Percentiles rank a stretch among this genome's conserved stretches.
Evolutionary conservation across 2,113 vertebrate species (phyloP).

Genomic region (Turnix velox): DNA sequence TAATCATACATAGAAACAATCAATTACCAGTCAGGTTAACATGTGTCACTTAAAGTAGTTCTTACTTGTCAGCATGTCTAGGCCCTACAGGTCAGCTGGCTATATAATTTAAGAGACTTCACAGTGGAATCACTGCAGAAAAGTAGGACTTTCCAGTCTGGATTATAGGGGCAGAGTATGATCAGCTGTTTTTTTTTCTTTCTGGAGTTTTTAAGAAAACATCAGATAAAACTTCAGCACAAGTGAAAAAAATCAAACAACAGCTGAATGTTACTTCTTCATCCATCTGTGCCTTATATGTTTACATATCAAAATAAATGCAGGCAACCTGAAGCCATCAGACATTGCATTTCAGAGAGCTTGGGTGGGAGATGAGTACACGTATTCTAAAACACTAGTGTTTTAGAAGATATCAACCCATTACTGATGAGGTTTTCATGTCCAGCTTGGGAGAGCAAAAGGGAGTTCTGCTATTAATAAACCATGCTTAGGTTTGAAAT

Average conservation of each 20-base stretch:
- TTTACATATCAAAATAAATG: not conserved
- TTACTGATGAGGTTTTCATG: not conserved
- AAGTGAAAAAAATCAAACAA: not conserved
- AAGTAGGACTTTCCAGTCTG: not conserved
- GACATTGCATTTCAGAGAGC: not conserved
- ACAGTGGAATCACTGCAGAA: not conserved
- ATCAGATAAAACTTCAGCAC: not conserved
- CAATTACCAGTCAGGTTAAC: constrained; percentile 2
- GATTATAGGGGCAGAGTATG: not conserved
- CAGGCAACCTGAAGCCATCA: not conserved
- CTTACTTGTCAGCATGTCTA: not conserved
- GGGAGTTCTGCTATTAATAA: not conserved
- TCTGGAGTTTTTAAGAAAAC: not conserved
- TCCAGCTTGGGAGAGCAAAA: not conserved
- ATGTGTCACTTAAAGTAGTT: not conserved
- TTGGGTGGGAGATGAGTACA: not conserved
- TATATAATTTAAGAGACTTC: not conserved
- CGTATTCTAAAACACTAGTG: not conserved
- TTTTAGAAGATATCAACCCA: not conserved
- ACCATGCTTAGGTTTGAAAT: not conserved
- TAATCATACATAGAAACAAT: constrained; percentile 27
- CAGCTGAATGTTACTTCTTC: not conserved
- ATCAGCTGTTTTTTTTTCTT: not conserved
- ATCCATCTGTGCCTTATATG: not conserved
- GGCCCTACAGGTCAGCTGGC: not conserved